These are phyloP conservation scores for Podotricha telesiphe DNA, from an alignment of 2,888 invertebrate species.

Conservation along the genomic window DNA sequence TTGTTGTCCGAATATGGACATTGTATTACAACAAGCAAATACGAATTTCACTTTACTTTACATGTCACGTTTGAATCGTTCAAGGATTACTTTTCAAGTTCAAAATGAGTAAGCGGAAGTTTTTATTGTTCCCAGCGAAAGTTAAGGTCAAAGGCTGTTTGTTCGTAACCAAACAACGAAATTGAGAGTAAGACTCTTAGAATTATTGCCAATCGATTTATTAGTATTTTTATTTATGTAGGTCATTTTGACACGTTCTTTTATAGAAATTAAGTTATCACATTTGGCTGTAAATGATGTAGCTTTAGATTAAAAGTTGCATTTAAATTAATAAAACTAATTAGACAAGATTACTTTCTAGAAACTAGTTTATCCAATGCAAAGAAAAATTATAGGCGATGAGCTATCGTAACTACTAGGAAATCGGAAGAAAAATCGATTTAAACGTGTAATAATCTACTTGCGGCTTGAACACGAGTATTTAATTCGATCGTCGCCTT, in stretches of 20 bases:
- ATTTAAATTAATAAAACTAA: neutral
- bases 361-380: constrained; percentile 36
- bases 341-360: constrained; percentile 61
- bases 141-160: constrained; percentile 64
- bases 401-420: constrained; percentile 39
- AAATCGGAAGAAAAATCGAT: constrained; percentile 37
- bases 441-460: constrained; percentile 25
- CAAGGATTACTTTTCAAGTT: constrained; percentile 64
- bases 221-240: neutral
- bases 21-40: constrained; percentile 43
- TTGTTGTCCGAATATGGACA: constrained; percentile 46
- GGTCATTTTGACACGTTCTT: neutral
- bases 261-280: neutral
- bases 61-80: constrained; percentile 47
- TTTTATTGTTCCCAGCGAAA: constrained; percentile 67
- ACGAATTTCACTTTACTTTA: constrained; percentile 48
- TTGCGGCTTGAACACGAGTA: constrained; percentile 17
- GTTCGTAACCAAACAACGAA: constrained; percentile 45
- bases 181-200: constrained; percentile 45
- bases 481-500: constrained; percentile 27
- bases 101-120: constrained; percentile 64
- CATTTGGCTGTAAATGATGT: neutral
- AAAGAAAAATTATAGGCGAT: constrained; percentile 39
- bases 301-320: neutral
- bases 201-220: constrained; percentile 21